These are phyloP conservation scores for Perca fluviatilis DNA, from an alignment of 2,113 vertebrate species.

Conservation along the genomic window DNA sequence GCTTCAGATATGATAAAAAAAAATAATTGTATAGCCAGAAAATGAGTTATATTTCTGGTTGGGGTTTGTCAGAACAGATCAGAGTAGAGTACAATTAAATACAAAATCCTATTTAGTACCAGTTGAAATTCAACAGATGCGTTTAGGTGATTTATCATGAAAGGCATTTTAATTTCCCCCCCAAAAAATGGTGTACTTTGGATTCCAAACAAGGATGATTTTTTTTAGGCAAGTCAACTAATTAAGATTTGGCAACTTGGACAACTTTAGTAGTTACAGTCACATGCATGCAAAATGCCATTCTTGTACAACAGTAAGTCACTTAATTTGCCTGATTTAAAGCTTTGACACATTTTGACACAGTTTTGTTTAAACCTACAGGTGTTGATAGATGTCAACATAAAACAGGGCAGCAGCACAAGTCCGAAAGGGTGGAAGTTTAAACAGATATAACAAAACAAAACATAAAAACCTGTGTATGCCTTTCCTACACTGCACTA, in stretches of 20 bases:
- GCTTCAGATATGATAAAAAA: conserved; percentile 10
- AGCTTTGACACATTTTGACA: not conserved
- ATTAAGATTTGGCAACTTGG: not conserved
- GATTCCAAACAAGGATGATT: not conserved
- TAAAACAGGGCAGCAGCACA: not conserved
- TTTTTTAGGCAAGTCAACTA: not conserved
- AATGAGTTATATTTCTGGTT: not conserved
- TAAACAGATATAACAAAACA: not conserved
- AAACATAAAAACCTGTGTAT: not conserved
- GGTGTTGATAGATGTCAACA: not conserved
- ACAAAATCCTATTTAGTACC: not conserved
- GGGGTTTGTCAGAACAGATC: not conserved
- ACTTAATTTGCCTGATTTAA: not conserved
- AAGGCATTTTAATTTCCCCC: not conserved
- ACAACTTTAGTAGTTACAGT: not conserved
- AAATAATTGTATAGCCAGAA: not conserved
- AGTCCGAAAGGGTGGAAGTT: not conserved
- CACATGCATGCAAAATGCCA: not conserved
- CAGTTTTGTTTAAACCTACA: not conserved
- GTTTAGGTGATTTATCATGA: not conserved
- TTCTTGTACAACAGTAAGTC: not conserved
- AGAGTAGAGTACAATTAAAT: not conserved
- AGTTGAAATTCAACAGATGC: not conserved
- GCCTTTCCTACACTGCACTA: not conserved
- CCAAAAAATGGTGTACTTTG: not conserved